A percentile compares a stretch with the other conserved stretches of the same genome.
Conservation (phyloP, 2,888 invertebrate species). For the Stratiomys singularior region DNA sequence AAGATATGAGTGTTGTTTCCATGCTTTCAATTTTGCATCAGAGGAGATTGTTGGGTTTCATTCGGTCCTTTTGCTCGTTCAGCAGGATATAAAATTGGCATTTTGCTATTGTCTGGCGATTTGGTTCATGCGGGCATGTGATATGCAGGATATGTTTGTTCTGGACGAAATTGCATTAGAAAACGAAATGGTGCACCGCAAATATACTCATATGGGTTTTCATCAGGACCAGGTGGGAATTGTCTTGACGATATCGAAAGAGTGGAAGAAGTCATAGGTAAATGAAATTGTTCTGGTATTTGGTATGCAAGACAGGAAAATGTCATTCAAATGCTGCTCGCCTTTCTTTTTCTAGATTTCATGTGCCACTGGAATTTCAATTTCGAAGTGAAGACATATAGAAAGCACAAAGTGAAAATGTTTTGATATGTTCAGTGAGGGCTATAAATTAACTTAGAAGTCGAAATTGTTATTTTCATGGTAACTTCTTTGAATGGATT, state of each 20-base stretch:
- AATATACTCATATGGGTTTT: background rate
- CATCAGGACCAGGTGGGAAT: slow-evolving; percentile 6
- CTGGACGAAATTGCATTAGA: background rate
- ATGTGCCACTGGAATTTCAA: slow-evolving; percentile 95
- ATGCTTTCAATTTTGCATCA: background rate
- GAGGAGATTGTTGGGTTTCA: background rate
- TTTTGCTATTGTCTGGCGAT: background rate
- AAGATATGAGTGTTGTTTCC: slow-evolving; percentile 10
- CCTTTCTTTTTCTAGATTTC: slow-evolving; percentile 13
- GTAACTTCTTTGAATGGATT: too few relatives aligned
- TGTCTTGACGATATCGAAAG: background rate
- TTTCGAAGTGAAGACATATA: slow-evolving; percentile 71
- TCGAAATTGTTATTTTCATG: too few relatives aligned
- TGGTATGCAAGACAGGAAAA: slow-evolving; percentile 23
- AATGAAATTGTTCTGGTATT: background rate
- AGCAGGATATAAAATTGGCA: slow-evolving; percentile 20
- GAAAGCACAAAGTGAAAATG: too few relatives aligned
- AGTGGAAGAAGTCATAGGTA: background rate
- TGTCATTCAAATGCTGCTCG: slow-evolving; percentile 13
- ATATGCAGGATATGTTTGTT: slow-evolving; percentile 11
- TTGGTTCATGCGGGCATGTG: background rate
- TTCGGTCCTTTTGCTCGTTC: background rate
- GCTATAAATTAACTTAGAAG: background rate
- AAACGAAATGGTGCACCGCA: background rate
- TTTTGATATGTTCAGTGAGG: background rate